Conservation (phyloP, 1,140 invertebrate genomes). For the Caerostris extrusa region DNA sequence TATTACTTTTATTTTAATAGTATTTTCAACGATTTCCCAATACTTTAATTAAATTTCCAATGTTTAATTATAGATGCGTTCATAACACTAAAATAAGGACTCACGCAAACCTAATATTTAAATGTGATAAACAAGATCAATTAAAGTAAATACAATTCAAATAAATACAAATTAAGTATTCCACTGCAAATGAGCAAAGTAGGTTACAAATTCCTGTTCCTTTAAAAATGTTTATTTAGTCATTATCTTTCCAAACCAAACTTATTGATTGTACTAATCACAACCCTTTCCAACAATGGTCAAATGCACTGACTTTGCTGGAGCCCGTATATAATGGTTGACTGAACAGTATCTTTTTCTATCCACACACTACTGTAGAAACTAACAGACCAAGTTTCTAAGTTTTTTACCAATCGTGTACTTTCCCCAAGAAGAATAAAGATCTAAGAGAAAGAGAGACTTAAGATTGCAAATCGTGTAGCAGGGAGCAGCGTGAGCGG, state of each 20-base stretch:
- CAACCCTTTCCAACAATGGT: background rate
- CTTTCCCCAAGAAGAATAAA: conserved; percentile 28
- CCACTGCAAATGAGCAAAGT: no score
- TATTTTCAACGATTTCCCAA: background rate
- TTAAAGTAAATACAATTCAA: background rate
- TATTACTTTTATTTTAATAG: no score
- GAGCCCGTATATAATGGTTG: conserved; percentile 12
- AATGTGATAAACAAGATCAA: background rate
- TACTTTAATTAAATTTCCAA: background rate
- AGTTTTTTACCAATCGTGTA: conserved; percentile 35
- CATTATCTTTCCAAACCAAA: conserved; percentile 10
- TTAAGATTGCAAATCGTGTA: conserved; percentile 42
- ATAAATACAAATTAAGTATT: background rate
- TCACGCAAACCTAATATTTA: no score
- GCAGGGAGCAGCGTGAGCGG: conserved; percentile 26
- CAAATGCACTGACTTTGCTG: background rate
- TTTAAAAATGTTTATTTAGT: background rate
- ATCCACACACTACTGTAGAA: background rate
- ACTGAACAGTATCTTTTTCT: background rate
- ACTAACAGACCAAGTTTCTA: conserved; percentile 4
- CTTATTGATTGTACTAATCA: conserved; percentile 7
- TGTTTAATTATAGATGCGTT: no score
- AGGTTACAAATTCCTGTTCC: background rate
- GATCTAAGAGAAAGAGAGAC: conserved; percentile 17
- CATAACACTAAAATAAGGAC: no score